Base-by-base conservation (phyloP, 1,140 invertebrate genomes). In the Ostrea edulis region DNA sequence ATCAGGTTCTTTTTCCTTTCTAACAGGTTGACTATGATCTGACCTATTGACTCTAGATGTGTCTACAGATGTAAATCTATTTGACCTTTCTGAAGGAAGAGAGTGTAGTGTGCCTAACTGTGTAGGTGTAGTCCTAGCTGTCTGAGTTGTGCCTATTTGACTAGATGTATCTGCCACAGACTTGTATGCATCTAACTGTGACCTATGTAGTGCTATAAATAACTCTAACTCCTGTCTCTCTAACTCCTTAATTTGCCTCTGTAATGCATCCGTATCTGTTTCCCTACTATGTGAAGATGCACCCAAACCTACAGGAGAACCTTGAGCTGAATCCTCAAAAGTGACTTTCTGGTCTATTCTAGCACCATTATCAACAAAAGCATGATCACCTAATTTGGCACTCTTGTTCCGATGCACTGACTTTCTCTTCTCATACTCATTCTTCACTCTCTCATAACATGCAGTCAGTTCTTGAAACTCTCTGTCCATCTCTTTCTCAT, bases 1-100 rank as follows among this genome's bases (percentile, higher is more conserved):
- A 51, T 91, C 88, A n/a, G 90, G 88, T 82, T 89, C 88, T 53
- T 85, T 90, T 55, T 90, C 55, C 68, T 86, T 87, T 84, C 83
- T 89, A 5, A 68, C 9, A 68, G n/a, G 65, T 9, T 68, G 12
- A 20, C 62, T 68, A 68, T 68, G 20, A 25, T 68, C 22, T 68
- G 62, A 8, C 25, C 8, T 29, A 65, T 55, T 55, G 54, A 4
- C 54, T 1, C 54, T 55, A 25, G 11, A 82, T 25, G 25, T 55
- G 44, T 82, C 71, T 84, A 9, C 82, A 44, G 52, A 84, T 54
- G 53, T 11, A 54, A 55, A 55, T 55, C 54, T 55, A 55, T 55
- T 55, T 55, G 54, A 55, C 62, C 62, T 68, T 68, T 12, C 20
- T 22, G 62, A 68, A 22, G 20, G 62, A 68, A 68, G 62, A 68